phyloP scores from a whole-genome alignment of 2,888 invertebrate genomes.

The Ichneumon xanthorius region DNA sequence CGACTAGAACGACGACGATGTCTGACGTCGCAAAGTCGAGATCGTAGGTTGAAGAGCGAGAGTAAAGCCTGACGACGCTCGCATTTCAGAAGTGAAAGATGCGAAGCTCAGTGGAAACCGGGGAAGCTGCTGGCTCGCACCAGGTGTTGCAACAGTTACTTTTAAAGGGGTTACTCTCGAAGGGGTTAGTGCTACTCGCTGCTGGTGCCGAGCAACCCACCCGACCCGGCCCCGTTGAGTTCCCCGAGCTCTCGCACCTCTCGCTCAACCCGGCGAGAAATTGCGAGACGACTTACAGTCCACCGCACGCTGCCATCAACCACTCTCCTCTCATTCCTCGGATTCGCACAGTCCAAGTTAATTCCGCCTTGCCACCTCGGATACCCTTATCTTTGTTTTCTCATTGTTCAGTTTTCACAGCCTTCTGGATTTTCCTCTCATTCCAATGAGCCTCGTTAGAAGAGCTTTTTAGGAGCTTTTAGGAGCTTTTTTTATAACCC shows the following conservation, averaged over 20 bases:
- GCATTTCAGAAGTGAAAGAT: conserved; percentile 28
- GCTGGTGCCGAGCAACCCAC: conserved; percentile 30
- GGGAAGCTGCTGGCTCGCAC: conserved; percentile 68
- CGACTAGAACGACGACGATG: not conserved
- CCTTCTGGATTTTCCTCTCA: not conserved
- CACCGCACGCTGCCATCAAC: conserved; percentile 15
- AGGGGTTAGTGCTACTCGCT: conserved; percentile 67
- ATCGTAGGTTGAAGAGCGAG: conserved; percentile 54
- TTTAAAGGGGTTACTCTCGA: conserved; percentile 76
- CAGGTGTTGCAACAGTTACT: conserved; percentile 78
- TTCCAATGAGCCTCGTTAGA: not conserved
- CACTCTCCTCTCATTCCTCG: not conserved
- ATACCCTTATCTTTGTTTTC: conserved; percentile 15
- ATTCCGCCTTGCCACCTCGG: not conserved
- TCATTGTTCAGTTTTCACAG: conserved; percentile 14
- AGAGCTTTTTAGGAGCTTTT: not conserved
- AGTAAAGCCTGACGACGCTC: conserved; percentile 46
- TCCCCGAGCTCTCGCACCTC: conserved; percentile 62
- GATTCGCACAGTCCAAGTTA: conserved; percentile 3
- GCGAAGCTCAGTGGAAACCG: conserved; percentile 28
- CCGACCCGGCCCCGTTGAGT: conserved; percentile 10
- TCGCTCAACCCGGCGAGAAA: conserved; percentile 65
- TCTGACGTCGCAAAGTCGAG: conserved; percentile 35
- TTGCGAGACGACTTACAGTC: conserved; percentile 67
- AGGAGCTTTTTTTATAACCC: not conserved